phyloP scores from a whole-genome alignment of 1,140 invertebrate species.

The Euglossa dilemma region DNA sequence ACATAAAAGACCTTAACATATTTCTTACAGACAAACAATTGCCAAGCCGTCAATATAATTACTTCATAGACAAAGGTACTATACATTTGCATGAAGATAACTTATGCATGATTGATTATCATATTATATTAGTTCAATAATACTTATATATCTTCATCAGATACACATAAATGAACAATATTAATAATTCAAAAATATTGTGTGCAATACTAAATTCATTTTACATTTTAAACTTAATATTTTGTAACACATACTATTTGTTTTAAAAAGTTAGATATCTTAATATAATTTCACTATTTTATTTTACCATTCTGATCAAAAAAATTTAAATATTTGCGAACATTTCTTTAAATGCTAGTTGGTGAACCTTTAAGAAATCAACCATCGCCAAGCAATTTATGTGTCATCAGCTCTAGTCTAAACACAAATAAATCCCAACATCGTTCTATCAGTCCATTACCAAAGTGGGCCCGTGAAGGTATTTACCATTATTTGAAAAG shows the following conservation, averaged over 20 bases:
- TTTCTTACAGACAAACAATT: constrained; percentile 78
- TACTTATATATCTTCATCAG: constrained; percentile 22
- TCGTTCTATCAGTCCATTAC: constrained; percentile 82
- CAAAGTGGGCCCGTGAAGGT: constrained; percentile 85
- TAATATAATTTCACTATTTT: background rate
- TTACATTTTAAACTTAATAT: constrained; percentile 1
- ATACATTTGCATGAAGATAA: constrained; percentile 62
- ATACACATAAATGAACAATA: background rate
- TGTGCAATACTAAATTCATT: background rate
- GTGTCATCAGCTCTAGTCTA: constrained; percentile 75
- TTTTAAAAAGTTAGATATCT: background rate
- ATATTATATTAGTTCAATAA: constrained; percentile 33
- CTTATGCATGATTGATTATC: constrained; percentile 70
- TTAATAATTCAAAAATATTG: constrained; percentile 6
- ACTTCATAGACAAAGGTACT: constrained; percentile 81
- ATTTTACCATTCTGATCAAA: constrained; percentile 6
- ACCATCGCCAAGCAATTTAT: constrained; percentile 81
- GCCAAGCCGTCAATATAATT: constrained; percentile 78
- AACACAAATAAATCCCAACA: constrained; percentile 75
- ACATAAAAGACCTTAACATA: constrained; percentile 39
- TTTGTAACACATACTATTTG: background rate
- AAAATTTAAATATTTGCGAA: constrained; percentile 30
- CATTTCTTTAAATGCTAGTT: constrained; percentile 76
- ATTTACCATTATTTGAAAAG: constrained; percentile 57
- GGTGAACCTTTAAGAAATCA: constrained; percentile 83